phyloP scores from a whole-genome alignment of 2,888 invertebrate species.

The Tetropium fuscum region DNA sequence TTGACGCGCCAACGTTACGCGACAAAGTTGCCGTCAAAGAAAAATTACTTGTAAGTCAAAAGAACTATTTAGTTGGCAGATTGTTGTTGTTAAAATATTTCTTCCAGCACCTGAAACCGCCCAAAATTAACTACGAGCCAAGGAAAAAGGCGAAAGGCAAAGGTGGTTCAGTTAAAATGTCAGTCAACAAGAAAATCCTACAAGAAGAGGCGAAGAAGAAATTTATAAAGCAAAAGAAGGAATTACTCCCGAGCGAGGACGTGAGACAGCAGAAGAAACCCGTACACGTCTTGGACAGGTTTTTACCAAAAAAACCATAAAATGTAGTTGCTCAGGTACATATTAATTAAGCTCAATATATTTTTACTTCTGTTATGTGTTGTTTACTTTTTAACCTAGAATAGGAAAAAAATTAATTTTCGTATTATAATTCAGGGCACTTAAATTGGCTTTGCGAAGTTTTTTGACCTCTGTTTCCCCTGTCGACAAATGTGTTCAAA shows the following conservation, averaged over 20 bases:
- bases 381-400: too few relatives aligned
- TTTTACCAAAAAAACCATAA: conserved; percentile 70
- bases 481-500: too few relatives aligned
- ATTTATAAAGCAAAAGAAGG: conserved; percentile 67
- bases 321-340: neutral
- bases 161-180: conserved; percentile 79
- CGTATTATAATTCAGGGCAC: too few relatives aligned
- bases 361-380: too few relatives aligned
- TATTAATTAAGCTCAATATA: neutral
- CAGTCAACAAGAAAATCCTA: conserved; percentile 82
- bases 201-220: conserved; percentile 76
- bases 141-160: conserved; percentile 82
- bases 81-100: too few relatives aligned
- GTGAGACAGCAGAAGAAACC: conserved; percentile 51
- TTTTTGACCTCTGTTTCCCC: too few relatives aligned
- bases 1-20: conserved; percentile 83
- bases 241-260: conserved; percentile 62
- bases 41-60: conserved; percentile 74
- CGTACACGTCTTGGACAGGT: conserved; percentile 75
- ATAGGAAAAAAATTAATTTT: too few relatives aligned
- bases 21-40: conserved; percentile 83
- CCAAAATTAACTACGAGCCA: conserved; percentile 81
- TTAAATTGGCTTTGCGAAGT: too few relatives aligned
- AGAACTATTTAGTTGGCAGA: too few relatives aligned
- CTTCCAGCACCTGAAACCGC: conserved; percentile 81